phyloP scores from a whole-genome alignment of 2,113 vertebrate species.

The Pavo muticus region DNA sequence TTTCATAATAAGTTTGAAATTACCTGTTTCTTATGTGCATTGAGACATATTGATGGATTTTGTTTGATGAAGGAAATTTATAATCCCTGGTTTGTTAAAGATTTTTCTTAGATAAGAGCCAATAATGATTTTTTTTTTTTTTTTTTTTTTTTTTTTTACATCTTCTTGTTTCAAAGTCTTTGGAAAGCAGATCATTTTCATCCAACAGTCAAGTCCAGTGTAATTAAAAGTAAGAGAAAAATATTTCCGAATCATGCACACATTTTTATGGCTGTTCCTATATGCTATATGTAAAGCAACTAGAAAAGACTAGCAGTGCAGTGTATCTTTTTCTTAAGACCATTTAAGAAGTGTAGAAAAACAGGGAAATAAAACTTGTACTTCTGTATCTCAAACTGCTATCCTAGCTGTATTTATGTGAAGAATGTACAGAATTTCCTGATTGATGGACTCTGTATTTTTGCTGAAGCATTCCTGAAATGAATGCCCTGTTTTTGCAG shows the following conservation, averaged over 20 bases:
- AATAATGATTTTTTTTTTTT: background rate
- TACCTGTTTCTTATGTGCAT: background rate
- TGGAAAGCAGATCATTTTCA: background rate
- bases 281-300: background rate
- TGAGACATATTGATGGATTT: background rate
- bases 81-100: background rate
- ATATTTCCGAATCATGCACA: background rate
- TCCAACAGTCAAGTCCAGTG: background rate
- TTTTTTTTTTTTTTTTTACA: background rate
- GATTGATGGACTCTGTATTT: background rate
- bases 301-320: background rate
- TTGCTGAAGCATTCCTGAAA: background rate
- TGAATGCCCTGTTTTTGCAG: background rate
- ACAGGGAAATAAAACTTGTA: background rate
- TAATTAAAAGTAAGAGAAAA: background rate
- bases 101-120: background rate
- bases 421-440: background rate
- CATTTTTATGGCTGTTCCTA: background rate
- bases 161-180: background rate
- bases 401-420: background rate
- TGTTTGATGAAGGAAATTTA: background rate
- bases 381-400: background rate
- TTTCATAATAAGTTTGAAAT: background rate
- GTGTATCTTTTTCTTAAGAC: too few relatives aligned
- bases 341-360: background rate